These are phyloP conservation scores for Seriola aureovittata DNA, from an alignment of 2,113 vertebrate genomes.

Conservation along the genomic window DNA sequence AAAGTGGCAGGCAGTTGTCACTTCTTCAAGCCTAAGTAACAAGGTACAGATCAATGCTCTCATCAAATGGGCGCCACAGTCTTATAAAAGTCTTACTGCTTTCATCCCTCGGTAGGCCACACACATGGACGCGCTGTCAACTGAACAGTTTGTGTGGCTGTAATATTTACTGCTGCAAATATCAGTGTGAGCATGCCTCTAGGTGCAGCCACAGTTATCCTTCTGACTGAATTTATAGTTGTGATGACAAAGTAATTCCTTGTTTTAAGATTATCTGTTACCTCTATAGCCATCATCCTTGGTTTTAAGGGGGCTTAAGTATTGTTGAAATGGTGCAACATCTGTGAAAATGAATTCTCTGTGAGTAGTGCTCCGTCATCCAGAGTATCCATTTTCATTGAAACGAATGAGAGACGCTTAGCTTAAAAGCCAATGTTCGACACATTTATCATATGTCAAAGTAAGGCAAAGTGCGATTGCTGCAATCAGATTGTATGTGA, in stretches of 20 bases:
- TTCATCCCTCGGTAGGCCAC: constrained; percentile 33
- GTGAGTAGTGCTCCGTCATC: constrained; percentile 50
- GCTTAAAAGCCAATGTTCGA: constrained; percentile 42
- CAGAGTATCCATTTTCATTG: constrained; percentile 42
- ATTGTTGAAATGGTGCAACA: constrained; percentile 43
- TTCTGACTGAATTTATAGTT: constrained; percentile 41
- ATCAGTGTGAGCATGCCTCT: constrained; percentile 31
- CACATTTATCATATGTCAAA: constrained; percentile 52
- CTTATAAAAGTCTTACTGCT: constrained; percentile 31
- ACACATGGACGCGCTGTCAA: constrained; percentile 42
- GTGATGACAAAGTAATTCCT: constrained; percentile 61
- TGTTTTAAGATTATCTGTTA: constrained; percentile 49
- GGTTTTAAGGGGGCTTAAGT: constrained; percentile 47
- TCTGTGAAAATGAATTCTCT: constrained; percentile 73
- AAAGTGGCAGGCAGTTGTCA: constrained; percentile 43
- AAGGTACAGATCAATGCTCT: constrained; percentile 62
- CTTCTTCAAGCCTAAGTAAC: constrained; percentile 40
- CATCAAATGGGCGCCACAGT: constrained; percentile 48
- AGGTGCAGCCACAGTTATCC: constrained; percentile 38
- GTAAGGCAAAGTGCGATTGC: constrained; percentile 54
- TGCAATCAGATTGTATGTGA: constrained; percentile 68
- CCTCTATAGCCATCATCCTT: constrained; percentile 38
- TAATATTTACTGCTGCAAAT: constrained; percentile 48
- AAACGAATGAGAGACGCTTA: constrained; percentile 50
- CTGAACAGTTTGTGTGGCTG: constrained; percentile 44